Percentiles rank a stretch among this genome's conserved stretches.
These are phyloP conservation scores for Virgularia gustaviana DNA, from an alignment of 92 coral and sea anemone genomes.

Conservation along the genomic window DNA sequence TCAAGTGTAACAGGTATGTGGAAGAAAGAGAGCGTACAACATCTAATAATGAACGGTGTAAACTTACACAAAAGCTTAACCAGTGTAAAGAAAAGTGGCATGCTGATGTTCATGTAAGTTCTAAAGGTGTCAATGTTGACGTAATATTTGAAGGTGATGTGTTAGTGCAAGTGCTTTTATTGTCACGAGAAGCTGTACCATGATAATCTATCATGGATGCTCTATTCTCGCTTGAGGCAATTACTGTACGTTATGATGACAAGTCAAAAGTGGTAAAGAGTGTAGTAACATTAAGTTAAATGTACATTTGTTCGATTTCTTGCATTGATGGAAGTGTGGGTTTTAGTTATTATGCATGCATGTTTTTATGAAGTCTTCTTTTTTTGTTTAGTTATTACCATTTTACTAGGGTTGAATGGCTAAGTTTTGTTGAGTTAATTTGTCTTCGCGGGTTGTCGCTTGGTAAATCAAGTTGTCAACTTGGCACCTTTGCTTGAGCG, in stretches of 20 bases:
- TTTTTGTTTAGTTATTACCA: too few species aligned
- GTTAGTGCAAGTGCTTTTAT: conserved; percentile 8
- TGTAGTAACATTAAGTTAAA: background rate
- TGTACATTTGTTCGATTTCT: background rate
- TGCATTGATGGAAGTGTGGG: background rate
- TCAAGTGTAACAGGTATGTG: conserved; percentile 21
- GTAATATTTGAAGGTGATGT: conserved; percentile 1
- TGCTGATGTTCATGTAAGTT: background rate
- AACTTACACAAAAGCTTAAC: conserved; percentile 19
- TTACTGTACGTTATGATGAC: background rate
- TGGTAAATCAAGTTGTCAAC: too few species aligned
- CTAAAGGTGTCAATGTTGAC: background rate
- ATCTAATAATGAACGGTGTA: conserved; percentile 4
- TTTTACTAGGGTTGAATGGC: too few species aligned
- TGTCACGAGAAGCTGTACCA: background rate
- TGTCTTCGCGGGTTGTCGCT: too few species aligned
- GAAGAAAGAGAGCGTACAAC: background rate
- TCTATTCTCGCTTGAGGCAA: background rate
- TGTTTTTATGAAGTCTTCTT: too few species aligned
- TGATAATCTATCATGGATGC: background rate
- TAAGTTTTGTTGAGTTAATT: too few species aligned
- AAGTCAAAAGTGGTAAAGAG: background rate
- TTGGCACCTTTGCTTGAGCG: too few species aligned
- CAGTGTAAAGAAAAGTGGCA: conserved; percentile 20
- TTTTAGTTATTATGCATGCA: too few species aligned